Percentiles rank a stretch among this genome's conserved stretches.
These are phyloP conservation scores for Eubasilissa regina DNA, from an alignment of 1,140 invertebrate genomes.

Conservation along the genomic window DNA sequence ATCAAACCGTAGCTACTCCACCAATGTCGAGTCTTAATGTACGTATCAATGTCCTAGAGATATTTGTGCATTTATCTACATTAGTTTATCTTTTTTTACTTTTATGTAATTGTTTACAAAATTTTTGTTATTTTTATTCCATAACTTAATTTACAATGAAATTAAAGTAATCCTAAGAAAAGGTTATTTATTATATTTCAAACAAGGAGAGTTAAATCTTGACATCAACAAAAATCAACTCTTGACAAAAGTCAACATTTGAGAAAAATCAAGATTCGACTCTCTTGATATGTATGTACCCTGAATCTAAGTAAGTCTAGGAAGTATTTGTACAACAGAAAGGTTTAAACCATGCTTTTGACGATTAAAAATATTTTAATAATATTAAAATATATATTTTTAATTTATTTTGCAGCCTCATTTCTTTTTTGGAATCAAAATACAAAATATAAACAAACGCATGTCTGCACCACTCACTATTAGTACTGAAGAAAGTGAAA, in stretches of 20 bases:
- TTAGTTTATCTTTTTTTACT: background rate
- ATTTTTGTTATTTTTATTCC: background rate
- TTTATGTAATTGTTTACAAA: background rate
- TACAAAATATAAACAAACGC: background rate
- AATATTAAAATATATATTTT: background rate
- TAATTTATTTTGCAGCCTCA: slow-evolving; percentile 4
- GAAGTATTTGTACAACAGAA: too few relatives aligned
- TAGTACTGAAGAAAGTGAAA: slow-evolving; percentile 18
- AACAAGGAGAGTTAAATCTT: too few relatives aligned
- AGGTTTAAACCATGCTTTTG: too few relatives aligned
- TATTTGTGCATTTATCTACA: background rate
- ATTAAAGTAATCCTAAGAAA: too few relatives aligned
- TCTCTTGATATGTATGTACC: too few relatives aligned
- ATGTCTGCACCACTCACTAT: slow-evolving; percentile 26
- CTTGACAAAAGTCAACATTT: too few relatives aligned
- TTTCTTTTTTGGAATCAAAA: slow-evolving; percentile 29
- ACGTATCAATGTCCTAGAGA: background rate
- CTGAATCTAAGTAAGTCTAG: too few relatives aligned
- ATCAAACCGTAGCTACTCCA: slow-evolving; percentile 43
- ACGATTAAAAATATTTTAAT: too few relatives aligned
- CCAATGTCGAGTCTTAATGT: slow-evolving; percentile 32
- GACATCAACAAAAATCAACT: too few relatives aligned
- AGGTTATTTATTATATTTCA: too few relatives aligned
- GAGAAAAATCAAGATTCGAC: too few relatives aligned
- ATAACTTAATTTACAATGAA: too few relatives aligned